phyloP scores from a whole-genome alignment of 30 jellyfish, hydroid and myxozoan species.

The Hydractinia echinata region DNA sequence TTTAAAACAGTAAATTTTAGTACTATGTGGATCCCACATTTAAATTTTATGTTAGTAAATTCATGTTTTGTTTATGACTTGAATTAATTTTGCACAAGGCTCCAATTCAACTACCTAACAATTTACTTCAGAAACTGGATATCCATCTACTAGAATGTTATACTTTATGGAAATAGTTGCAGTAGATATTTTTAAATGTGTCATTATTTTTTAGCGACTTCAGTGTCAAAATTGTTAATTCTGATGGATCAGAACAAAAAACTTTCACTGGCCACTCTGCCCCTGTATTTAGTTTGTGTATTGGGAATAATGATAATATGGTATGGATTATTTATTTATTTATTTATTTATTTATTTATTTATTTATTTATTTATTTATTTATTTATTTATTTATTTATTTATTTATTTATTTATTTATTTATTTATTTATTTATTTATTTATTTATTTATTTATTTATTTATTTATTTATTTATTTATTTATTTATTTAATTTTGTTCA shows the following conservation, averaged over 20 bases:
- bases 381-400: background rate
- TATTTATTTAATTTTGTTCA: background rate
- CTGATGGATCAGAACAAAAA: constrained; percentile 49
- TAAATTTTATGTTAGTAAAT: no score
- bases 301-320: constrained; percentile 43
- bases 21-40: no score
- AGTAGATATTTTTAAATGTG: background rate
- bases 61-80: no score
- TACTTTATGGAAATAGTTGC: background rate
- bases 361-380: background rate
- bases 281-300: constrained; percentile 60
- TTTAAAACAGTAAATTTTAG: no score
- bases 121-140: no score
- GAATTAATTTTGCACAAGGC: no score
- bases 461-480: background rate
- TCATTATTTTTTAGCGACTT: constrained; percentile 52
- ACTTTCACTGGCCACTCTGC: constrained; percentile 67
- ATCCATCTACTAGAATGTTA: no score
- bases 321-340: background rate
- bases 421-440: background rate
- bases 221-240: constrained; percentile 36
- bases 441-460: background rate
- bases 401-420: background rate
- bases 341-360: background rate
- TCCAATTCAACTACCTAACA: no score